These are phyloP conservation scores for Apistogramma diplotaenia DNA, from an alignment of 2,113 vertebrate genomes.

Conservation along the genomic window DNA sequence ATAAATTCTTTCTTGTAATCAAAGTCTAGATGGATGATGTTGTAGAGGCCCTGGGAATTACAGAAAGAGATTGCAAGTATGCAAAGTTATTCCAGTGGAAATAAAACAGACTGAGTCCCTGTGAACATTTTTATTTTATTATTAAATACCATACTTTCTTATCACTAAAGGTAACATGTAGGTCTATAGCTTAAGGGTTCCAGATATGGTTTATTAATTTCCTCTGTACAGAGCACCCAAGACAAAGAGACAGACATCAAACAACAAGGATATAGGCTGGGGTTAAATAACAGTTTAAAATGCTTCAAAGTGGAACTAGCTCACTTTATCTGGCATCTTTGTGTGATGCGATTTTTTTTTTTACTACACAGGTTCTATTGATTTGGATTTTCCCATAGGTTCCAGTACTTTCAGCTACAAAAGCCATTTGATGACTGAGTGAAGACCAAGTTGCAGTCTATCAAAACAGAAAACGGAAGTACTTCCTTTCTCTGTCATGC, in stretches of 20 bases:
- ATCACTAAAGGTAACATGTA: not conserved
- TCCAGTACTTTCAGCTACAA: not conserved
- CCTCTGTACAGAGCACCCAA: not conserved
- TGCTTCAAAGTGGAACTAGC: not conserved
- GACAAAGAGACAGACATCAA: not conserved
- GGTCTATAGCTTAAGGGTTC: not conserved
- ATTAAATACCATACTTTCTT: not conserved
- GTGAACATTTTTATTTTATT: not conserved
- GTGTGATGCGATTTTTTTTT: not conserved
- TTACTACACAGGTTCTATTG: conserved; percentile 1
- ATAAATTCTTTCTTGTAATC: conserved; percentile 98
- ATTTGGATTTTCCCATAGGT: conserved; percentile 26
- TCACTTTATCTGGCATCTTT: not conserved
- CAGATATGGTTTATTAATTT: not conserved
- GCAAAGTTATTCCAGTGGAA: not conserved
- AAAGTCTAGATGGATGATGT: conserved; percentile 96
- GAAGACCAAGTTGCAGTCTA: conserved; percentile 6
- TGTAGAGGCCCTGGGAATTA: conserved; percentile 90
- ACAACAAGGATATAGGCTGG: too few species aligned
- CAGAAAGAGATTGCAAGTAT: not conserved
- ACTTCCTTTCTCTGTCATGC: conserved; percentile 51
- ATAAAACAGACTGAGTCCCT: not conserved
- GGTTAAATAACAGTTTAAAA: not conserved
- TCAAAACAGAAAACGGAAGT: conserved; percentile 48
- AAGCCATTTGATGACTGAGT: conserved; percentile 3